These are phyloP conservation scores for Andrena marginata DNA, from an alignment of 2,888 invertebrate species.

Conservation along the genomic window DNA sequence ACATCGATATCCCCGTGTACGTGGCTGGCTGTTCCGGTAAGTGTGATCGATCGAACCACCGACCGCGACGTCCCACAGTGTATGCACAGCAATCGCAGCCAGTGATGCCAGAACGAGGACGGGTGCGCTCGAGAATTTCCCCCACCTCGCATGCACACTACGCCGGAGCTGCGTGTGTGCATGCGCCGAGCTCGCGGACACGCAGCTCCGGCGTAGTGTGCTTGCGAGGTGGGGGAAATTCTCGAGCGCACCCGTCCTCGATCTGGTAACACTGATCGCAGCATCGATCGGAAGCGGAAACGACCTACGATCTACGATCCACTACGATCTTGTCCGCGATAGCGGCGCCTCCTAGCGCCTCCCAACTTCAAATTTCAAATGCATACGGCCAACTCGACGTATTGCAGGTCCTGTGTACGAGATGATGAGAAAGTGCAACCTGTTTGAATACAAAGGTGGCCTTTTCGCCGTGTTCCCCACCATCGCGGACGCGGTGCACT, in stretches of 20 bases:
- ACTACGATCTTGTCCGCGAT: constrained; percentile 8
- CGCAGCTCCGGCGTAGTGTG: no score
- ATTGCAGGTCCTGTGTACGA: constrained; percentile 88
- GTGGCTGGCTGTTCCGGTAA: constrained; percentile 89
- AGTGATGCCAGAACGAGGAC: no score
- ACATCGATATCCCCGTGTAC: constrained; percentile 87
- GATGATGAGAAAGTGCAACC: constrained; percentile 88
- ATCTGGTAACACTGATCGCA: no score
- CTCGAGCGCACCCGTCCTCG: no score
- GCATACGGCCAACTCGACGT: constrained; percentile 5
- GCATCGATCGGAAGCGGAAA: constrained; percentile 28
- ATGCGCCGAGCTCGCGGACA: no score
- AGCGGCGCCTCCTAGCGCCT: no score
- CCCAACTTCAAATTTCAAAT: constrained; percentile 3
- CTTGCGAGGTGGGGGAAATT: no score
- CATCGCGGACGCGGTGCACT: constrained; percentile 89
- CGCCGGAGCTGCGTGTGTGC: no score
- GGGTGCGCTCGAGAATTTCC: no score
- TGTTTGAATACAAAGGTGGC: constrained; percentile 85
- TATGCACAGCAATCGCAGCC: no score
- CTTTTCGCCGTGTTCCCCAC: constrained; percentile 89
- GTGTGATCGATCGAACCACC: constrained; percentile 26
- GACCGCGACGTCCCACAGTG: neutral
- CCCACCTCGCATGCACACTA: no score
- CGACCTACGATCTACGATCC: neutral